A percentile compares a stretch with the other conserved stretches of the same genome.
These are phyloP conservation scores for Lithophane semibrunnea DNA, from an alignment of 2,888 invertebrate genomes.

Conservation along the genomic window DNA sequence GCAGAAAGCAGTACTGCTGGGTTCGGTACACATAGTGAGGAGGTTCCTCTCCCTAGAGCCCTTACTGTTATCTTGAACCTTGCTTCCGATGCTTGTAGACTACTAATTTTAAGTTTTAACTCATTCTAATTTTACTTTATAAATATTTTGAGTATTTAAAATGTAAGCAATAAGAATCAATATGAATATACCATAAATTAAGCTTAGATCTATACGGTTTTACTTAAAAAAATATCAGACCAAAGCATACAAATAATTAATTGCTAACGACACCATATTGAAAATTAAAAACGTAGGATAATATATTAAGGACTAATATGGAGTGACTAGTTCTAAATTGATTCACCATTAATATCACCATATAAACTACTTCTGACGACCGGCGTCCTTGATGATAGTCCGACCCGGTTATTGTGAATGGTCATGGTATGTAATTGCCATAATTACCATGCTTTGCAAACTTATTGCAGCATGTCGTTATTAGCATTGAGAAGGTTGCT, in stretches of 20 bases:
- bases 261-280: not conserved
- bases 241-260: not conserved
- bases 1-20: not conserved
- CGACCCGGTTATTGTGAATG: not conserved
- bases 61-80: not conserved
- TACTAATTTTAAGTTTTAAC: not conserved
- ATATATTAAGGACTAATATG: not conserved
- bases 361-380: not conserved
- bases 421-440: constrained; percentile 24
- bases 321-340: not conserved
- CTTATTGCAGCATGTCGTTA: constrained; percentile 14
- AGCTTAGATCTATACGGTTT: not conserved
- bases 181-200: not conserved
- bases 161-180: not conserved
- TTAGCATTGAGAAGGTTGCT: constrained; percentile 21
- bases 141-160: not conserved
- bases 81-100: not conserved
- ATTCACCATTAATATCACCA: not conserved
- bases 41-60: not conserved
- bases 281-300: not conserved
- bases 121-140: not conserved
- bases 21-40: not conserved
- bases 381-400: constrained; percentile 11
- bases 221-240: not conserved
- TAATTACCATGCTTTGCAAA: constrained; percentile 25